These are phyloP conservation scores for Mionectes macconnelli DNA, from an alignment of 2,113 vertebrate genomes.

Conservation along the genomic window DNA sequence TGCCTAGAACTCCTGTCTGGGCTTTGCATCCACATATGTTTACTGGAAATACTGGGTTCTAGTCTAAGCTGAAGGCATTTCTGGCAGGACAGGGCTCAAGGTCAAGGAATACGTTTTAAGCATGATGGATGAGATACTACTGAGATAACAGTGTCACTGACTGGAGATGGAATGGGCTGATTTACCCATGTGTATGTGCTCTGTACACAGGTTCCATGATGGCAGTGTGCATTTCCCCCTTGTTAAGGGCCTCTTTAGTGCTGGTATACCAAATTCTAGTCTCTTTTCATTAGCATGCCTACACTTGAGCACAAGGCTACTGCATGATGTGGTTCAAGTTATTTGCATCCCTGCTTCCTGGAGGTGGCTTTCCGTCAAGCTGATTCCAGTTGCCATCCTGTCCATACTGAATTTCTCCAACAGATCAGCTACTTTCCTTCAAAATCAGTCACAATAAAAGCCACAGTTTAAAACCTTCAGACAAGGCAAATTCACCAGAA, in stretches of 20 bases:
- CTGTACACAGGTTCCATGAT: not conserved
- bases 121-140: not conserved
- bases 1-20: not conserved
- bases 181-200: not conserved
- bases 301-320: not conserved
- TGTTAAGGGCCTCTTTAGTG: not conserved
- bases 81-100: not conserved
- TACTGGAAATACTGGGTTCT: not conserved
- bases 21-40: not conserved
- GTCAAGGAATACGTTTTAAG: not conserved
- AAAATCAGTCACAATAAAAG: not conserved
- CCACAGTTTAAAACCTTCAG: not conserved
- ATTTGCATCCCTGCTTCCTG: not conserved
- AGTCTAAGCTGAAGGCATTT: not conserved
- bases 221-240: not conserved
- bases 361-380: not conserved
- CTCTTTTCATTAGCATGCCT: not conserved
- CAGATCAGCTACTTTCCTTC: not conserved
- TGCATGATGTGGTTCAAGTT: not conserved
- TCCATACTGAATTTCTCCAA: not conserved
- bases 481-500: not conserved
- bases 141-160: not conserved
- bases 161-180: not conserved
- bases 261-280: not conserved
- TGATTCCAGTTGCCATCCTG: not conserved